Base-by-base conservation (phyloP, 2,113 vertebrate genomes). In the Anoura caudifer region DNA sequence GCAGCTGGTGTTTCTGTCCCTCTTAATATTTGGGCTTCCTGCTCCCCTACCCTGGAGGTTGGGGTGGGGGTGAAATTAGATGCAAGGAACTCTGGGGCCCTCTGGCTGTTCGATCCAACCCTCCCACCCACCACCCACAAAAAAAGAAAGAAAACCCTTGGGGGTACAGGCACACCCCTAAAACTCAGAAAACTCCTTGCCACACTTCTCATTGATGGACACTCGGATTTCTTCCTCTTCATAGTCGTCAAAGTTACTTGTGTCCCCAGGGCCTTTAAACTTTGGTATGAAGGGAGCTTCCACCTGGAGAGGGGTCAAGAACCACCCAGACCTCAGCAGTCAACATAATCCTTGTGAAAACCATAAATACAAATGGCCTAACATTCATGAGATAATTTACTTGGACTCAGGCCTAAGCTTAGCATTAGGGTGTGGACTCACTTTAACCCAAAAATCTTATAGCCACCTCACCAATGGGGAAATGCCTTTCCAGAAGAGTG, bases 231-330 rank as follows among this genome's bases (percentile, higher is more conserved):
- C 99, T 98, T 99, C 99, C 92, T 99, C 99, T 94, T 99, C 99
- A 38, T 99, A 99, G 98, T 99, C 99, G 11, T 99, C 99, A 43
- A 99, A 99, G 98, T 99, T 99, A 98, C 99, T 99, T 94, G 99
- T 99, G 98, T 99, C 99, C 10, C 99, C 99, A 0, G 99, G 99
- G 96, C 99, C 99, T 98, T 99, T 99, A 98, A 99, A 99, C 98
- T 99, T 99, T 95, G 99, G 99, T 98, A 99, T 98, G 95, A 99
- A 99, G 15, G 99, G 99, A 90, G 99, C 99, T 98, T 99, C 99
- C 98, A 99, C 99, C 99, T 98, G 86, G 65, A 93, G 36, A 94
- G 54, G 93, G 77, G 80, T 61, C 17, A 50, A 97, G 65, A 93
- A 92, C 52, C 77, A 94, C 41, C 73, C 79, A 86, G 69, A 76